phyloP scores from a whole-genome alignment of 2,797 vertebrate species.

The Peromyscus attwateri region DNA sequence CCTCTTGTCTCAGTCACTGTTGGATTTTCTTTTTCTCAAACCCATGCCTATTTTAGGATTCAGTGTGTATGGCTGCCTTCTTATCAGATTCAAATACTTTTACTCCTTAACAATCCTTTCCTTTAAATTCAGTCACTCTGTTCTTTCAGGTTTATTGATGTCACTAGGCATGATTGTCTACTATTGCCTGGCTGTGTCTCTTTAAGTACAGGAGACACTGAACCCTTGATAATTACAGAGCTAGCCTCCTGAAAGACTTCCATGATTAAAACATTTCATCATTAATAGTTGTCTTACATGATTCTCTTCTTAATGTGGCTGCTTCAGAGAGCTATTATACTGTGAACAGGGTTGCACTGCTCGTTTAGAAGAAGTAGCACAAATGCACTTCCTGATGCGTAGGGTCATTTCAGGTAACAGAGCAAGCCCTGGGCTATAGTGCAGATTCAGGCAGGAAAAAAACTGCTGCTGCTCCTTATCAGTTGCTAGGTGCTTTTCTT shows the following conservation, averaged over 20 bases:
- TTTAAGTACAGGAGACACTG: neutral
- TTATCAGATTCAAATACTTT: constrained; percentile 68
- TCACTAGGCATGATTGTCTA: neutral
- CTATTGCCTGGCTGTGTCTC: constrained; percentile 4
- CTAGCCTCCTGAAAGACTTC: neutral
- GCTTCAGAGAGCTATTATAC: constrained; percentile 72
- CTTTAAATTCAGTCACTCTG: neutral
- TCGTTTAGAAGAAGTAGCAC: constrained; percentile 77
- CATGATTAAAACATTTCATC: constrained; percentile 68
- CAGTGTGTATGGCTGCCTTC: constrained; percentile 34
- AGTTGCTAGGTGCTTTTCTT: constrained; percentile 35
- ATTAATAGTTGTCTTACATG: constrained; percentile 16
- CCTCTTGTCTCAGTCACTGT: neutral
- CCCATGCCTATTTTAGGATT: constrained; percentile 47
- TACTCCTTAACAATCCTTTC: constrained; percentile 62
- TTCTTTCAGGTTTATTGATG: constrained; percentile 65
- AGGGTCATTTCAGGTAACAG: constrained; percentile 80
- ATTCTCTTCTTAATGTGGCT: constrained; percentile 50
- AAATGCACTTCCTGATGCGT: constrained; percentile 80
- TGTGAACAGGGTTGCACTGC: constrained; percentile 74
- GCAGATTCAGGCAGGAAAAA: constrained; percentile 57
- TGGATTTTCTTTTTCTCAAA: constrained; percentile 10
- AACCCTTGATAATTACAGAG: constrained; percentile 27
- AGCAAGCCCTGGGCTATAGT: constrained; percentile 58
- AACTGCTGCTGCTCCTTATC: neutral